Conservation (phyloP, 2,888 invertebrate genomes). For the Pecten maximus region DNA sequence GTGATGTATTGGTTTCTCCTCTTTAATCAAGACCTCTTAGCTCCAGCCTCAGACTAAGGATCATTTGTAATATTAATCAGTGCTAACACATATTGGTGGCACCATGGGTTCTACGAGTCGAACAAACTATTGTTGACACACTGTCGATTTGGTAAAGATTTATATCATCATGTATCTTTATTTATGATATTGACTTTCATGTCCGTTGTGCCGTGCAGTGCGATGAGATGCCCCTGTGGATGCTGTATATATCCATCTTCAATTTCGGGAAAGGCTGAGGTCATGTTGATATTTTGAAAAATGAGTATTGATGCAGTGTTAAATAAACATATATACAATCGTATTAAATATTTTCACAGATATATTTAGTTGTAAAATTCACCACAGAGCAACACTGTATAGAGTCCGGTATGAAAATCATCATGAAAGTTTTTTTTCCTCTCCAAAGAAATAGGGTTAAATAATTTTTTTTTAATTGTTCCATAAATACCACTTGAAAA, state of each 20-base stretch:
- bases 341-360: no score
- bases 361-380: no score
- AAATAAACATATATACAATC: no score
- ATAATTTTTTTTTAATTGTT: no score
- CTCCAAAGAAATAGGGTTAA: no score
- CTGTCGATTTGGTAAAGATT: not conserved
- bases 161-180: not conserved
- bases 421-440: no score
- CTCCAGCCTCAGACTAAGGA: not conserved
- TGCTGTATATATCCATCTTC: not conserved
- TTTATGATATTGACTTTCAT: not conserved
- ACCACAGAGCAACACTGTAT: no score
- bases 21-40: conserved; percentile 12
- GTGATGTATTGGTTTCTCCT: conserved; percentile 21
- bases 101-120: not conserved
- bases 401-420: no score
- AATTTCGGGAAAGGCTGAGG: not conserved
- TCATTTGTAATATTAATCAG: conserved; percentile 33
- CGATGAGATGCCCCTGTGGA: not conserved
- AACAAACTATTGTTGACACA: not conserved
- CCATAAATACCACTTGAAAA: no score
- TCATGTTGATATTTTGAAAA: no score
- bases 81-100: not conserved
- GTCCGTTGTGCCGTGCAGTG: not conserved
- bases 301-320: no score